Evolutionary conservation across 2,888 invertebrate species (phyloP).

Genomic region (Lamellibrachia columna): DNA sequence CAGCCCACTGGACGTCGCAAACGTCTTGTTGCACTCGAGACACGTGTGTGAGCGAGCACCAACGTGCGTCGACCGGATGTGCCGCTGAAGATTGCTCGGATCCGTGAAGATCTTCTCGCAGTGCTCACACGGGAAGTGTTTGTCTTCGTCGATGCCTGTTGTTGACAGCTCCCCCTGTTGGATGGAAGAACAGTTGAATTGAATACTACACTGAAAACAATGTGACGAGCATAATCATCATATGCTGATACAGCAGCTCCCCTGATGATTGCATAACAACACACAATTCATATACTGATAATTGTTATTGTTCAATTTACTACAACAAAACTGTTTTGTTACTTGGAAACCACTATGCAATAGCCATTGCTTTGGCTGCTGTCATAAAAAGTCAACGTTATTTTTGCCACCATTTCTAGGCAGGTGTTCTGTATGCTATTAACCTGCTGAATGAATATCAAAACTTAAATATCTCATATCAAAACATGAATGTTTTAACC

Average conservation of each 20-base stretch:
- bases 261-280: background rate
- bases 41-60: slow-evolving; percentile 95
- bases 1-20: slow-evolving; percentile 95
- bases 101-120: slow-evolving; percentile 79
- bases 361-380: background rate
- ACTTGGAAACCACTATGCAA: background rate
- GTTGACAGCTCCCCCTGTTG: background rate
- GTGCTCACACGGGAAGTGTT: slow-evolving; percentile 86
- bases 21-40: slow-evolving; percentile 96
- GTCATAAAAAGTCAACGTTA: background rate
- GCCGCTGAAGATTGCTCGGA: slow-evolving; percentile 94
- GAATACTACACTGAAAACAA: background rate
- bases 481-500: slow-evolving; percentile 1
- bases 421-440: background rate
- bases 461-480: background rate
- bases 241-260: background rate
- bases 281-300: background rate
- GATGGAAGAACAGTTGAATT: background rate
- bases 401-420: background rate
- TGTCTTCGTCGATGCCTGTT: slow-evolving; percentile 24
- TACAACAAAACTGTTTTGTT: background rate
- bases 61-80: slow-evolving; percentile 94
- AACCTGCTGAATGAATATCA: background rate
- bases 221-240: background rate
- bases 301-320: background rate